These are phyloP conservation scores for Drosophila sordidula DNA, from an alignment of 2,888 invertebrate species.

Conservation along the genomic window DNA sequence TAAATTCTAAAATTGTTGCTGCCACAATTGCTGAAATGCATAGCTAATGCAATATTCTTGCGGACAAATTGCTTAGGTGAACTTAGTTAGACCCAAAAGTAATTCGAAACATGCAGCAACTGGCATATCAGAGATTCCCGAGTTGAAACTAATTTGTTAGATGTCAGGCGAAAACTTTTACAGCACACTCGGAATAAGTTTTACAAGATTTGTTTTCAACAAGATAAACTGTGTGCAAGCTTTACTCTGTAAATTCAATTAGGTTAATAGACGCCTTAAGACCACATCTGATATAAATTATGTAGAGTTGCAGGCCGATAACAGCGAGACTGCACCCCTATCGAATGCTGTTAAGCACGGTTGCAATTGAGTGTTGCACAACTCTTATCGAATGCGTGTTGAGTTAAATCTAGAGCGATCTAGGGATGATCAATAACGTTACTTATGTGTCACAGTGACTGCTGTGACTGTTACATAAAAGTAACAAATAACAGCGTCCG, in stretches of 20 bases:
- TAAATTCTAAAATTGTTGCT: constrained; percentile 13
- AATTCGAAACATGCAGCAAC: constrained; percentile 22
- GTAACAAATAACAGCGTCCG: too few relatives aligned
- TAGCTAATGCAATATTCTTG: constrained; percentile 32
- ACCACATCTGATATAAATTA: not conserved
- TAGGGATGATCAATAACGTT: too few relatives aligned
- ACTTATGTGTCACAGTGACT: too few relatives aligned
- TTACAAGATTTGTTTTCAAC: constrained; percentile 24
- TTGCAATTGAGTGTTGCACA: too few relatives aligned
- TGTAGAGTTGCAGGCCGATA: too few relatives aligned
- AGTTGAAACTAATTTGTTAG: constrained; percentile 18
- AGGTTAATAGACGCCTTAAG: constrained; percentile 14
- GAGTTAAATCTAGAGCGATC: too few relatives aligned
- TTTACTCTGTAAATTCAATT: constrained; percentile 43
- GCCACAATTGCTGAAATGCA: constrained; percentile 39
- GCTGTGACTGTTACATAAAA: too few relatives aligned
- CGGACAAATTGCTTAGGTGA: constrained; percentile 24
- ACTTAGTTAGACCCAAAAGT: constrained; percentile 16
- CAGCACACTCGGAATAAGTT: constrained; percentile 5
- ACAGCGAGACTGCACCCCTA: too few relatives aligned
- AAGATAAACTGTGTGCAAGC: constrained; percentile 13
- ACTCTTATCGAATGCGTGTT: too few relatives aligned
- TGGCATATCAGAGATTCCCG: constrained; percentile 13
- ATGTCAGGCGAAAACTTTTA: constrained; percentile 9
- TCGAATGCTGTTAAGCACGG: too few relatives aligned